Evolutionary conservation across 92 coral and sea anemone genomes (phyloP), one percentile per base, ranked within the genome.

Genomic region (Pocillopora grandis): DNA sequence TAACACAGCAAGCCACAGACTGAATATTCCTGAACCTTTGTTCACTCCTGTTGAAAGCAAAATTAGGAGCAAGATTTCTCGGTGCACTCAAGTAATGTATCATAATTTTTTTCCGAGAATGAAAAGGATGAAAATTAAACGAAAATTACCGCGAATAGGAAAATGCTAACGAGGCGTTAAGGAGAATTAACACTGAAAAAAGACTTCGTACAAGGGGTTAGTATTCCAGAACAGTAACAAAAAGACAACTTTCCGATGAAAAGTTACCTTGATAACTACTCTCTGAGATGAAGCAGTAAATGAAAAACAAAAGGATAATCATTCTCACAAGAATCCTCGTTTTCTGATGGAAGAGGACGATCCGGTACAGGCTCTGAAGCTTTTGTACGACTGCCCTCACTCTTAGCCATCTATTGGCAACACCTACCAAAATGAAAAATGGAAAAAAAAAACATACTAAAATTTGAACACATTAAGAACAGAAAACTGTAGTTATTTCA

Each of bases 1-100:
- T 31, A 75, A 63, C 56, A 86, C 89, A 58, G 89, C 94, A 66
- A 82, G 87, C 94, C 90, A 90, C 12, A 93, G 62, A 15, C 83
- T 70, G 14, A 68, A 18, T 3, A 86, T 75, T 5, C 89, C 91
- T 49, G 94, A 81, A 19, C 85, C 85, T 58, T 76, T 76, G 80
- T 81, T 62, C 67, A 86, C 72, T 72, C 62, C 92, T 81, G 57
- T 75, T 84, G 68, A 87, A 58, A 85, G 73, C 17, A 19, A 58
- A 16, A 27, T 55, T 20, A 55, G 20, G 15, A 27, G 27, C 36
- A 75, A 19, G 58, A 52, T 75, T 8, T 21, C 27, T 0, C 52
- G 8, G 52, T 68, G 31, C 55, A n/a, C 15, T n/a, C n/a, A 63
- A 63, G 67, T 6, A 12, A 19, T 63, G 21, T 16, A 36, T 27